Conservation (phyloP, 2,888 invertebrate genomes). For the Micropterix aruncella region DNA sequence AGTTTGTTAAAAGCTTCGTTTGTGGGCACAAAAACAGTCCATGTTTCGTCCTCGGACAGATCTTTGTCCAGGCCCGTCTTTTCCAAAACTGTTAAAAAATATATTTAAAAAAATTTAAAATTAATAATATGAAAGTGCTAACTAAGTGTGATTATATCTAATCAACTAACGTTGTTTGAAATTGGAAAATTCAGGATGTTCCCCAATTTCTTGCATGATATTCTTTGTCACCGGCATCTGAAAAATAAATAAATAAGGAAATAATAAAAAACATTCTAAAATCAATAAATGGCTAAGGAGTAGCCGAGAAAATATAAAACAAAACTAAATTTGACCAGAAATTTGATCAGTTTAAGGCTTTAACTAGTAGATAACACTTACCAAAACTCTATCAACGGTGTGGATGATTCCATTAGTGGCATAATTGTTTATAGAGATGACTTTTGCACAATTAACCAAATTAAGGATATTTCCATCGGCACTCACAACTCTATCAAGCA, state of each 20-base stretch:
- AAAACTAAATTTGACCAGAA: too few relatives aligned
- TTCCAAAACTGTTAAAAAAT: constrained; percentile 32
- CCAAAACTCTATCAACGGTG: constrained; percentile 42
- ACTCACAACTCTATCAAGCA: constrained; percentile 41
- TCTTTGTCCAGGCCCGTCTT: constrained; percentile 38
- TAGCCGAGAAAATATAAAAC: too few relatives aligned
- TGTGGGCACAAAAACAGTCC: constrained; percentile 51
- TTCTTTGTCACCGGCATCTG: constrained; percentile 32
- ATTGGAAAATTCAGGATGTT: constrained; percentile 41
- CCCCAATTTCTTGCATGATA: constrained; percentile 40
- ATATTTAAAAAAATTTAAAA: not conserved
- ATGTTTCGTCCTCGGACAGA: constrained; percentile 35
- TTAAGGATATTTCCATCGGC: constrained; percentile 28
- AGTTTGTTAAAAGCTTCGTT: constrained; percentile 51
- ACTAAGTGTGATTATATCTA: too few relatives aligned
- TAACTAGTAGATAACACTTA: constrained; percentile 3
- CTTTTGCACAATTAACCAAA: constrained; percentile 54
- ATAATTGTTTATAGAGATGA: constrained; percentile 43
- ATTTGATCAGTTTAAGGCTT: too few relatives aligned
- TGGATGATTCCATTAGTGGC: constrained; percentile 55
- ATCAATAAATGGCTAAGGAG: too few relatives aligned
- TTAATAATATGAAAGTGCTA: not conserved
- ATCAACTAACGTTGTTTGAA: constrained; percentile 35
- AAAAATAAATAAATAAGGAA: constrained; percentile 1
- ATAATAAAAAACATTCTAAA: not conserved